A percentile compares a stretch with the other conserved stretches of the same genome.
Conservation (phyloP, 2,113 vertebrate species). For the Cryptomyrus ogoouensis region DNA sequence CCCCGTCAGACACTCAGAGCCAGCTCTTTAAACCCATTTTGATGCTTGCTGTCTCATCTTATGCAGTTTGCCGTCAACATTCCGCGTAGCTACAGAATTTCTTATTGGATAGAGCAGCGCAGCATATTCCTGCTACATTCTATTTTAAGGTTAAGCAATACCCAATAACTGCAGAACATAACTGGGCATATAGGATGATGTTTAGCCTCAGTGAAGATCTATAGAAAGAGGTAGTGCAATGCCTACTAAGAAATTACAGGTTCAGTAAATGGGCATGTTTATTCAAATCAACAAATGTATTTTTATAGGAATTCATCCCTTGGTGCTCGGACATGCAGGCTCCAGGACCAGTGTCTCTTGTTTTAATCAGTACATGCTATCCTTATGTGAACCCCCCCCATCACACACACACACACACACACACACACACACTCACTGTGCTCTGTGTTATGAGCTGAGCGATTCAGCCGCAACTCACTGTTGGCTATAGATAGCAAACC, state of each 20-base stretch:
- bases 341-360: background rate
- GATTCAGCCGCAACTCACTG: background rate
- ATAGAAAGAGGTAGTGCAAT: background rate
- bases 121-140: background rate
- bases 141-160: background rate
- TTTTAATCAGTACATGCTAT: background rate
- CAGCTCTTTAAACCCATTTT: background rate
- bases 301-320: background rate
- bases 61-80: background rate
- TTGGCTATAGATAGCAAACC: background rate
- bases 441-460: background rate
- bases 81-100: background rate
- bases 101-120: background rate
- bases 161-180: background rate
- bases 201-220: background rate
- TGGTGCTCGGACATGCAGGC: background rate
- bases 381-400: background rate
- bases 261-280: background rate
- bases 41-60: background rate
- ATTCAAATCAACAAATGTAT: background rate
- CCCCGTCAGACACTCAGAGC: conserved; percentile 36
- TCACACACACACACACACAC: background rate
- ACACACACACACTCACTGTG: background rate
- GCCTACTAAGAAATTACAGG: background rate
- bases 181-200: background rate